These are phyloP conservation scores for Sebastes trivittatus DNA, from an alignment of 2,797 vertebrate genomes.

Conservation along the genomic window DNA sequence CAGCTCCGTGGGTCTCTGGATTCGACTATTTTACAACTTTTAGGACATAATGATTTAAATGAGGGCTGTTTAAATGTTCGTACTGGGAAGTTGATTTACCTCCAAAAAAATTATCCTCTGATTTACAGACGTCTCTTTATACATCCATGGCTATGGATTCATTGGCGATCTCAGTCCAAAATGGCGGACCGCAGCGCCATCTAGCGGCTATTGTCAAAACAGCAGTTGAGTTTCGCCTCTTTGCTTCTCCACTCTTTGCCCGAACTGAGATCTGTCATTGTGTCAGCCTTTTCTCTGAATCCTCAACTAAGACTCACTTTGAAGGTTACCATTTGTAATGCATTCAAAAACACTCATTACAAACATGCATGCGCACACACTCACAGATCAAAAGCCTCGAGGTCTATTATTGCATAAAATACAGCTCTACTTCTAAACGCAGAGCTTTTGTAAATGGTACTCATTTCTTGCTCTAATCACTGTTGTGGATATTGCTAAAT, in stretches of 20 bases:
- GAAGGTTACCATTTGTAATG: conserved; percentile 20
- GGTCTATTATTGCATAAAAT: conserved; percentile 41
- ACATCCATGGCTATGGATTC: too few relatives aligned
- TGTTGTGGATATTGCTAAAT: conserved; percentile 65
- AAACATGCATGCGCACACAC: conserved; percentile 30
- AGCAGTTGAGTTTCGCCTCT: too few relatives aligned
- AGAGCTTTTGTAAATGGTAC: conserved; percentile 38
- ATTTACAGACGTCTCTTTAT: too few relatives aligned
- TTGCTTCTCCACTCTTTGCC: not conserved
- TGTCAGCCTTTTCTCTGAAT: conserved; percentile 32
- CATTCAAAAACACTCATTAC: conserved; percentile 2
- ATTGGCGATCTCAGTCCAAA: too few relatives aligned
- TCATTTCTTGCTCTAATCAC: conserved; percentile 71
- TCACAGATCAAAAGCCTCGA: conserved; percentile 55
- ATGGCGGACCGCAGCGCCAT: too few relatives aligned
- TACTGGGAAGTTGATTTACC: too few relatives aligned
- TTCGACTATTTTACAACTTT: too few relatives aligned
- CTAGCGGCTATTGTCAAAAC: too few relatives aligned
- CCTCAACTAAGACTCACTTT: conserved; percentile 31
- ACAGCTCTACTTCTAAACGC: conserved; percentile 41
- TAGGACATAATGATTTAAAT: too few relatives aligned
- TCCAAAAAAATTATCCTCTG: too few relatives aligned
- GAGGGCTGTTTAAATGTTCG: too few relatives aligned
- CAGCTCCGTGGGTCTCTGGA: too few relatives aligned
- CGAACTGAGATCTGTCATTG: conserved; percentile 37